Evolutionary conservation across 2,113 vertebrate genomes (phyloP), one percentile per base, ranked within the genome.

Genomic region (Chaenogobius annularis): DNA sequence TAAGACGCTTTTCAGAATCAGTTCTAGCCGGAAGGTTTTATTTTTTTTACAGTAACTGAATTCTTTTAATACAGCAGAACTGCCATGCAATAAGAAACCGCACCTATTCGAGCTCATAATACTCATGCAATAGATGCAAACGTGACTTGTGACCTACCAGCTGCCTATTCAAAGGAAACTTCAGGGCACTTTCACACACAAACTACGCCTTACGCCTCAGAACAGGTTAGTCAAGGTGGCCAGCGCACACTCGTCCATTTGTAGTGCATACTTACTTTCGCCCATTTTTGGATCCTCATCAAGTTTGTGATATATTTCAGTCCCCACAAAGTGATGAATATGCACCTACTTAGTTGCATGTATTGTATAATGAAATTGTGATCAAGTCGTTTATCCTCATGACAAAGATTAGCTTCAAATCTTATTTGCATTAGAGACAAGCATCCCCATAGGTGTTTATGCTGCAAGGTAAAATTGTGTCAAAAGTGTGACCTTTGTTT

Each of bases 101-200:
- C 72, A 50, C 73, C 85, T 54, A 75, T 76, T 79, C 61, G 64
- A 70, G 86, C 68, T 72, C 78, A 77, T 88, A 31, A 48, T 48
- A 58, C 71, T 37, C 20, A 58, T 19, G 7, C 55, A 65, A 63
- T 69, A 67, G 70, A 77, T 72, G 64, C 67, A 43, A 85, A 82
- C 79, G 63, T 77, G 81, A 81, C 68, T 76, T 79, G 61, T 35
- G 48, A 31, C 26, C 44, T 62, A 64, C 44, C 22, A 14, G 72
- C 54, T 69, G 82, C 65, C 48, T 46, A 77, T 71, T 70, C 74
- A 83, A 81, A 89, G 85, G 73, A 82, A 77, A 87, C 76, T 69
- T 81, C 75, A 80, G 10, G 79, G 75, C 86, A 79, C 88, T 92
- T 85, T 88, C 70, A 83, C 88, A 76, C 76, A 80, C 81, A 70